Base-by-base conservation (phyloP, 2,113 vertebrate genomes). In the Neodontobutis hainanensis region DNA sequence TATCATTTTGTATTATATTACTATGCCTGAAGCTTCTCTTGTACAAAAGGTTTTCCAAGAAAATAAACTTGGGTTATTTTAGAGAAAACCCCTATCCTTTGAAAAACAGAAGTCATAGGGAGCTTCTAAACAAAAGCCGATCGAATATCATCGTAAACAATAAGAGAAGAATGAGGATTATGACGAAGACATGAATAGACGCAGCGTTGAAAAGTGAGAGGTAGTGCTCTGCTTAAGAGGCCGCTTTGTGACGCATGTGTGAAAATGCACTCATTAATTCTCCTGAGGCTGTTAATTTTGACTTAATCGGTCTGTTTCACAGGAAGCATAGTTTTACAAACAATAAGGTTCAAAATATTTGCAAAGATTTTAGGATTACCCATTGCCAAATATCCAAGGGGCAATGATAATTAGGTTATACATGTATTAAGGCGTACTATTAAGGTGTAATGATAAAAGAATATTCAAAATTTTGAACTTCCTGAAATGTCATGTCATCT, bases 71-170 rank as follows among this genome's bases (percentile, higher is more conserved):
- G 6, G 58, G 44, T 82, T 70, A 75, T 38, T n/a, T 14, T 0
- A 15, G 15, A 63, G 48, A 60, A 75, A 53, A 76, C 49, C 60
- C 80, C 70, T 77, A 70, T 81, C 82, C 70, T 81, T 61, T 69
- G 46, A 80, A 70, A 50, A 3, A 8, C 12, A 50, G 48, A 61
- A 52, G 44, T 76, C 69, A 10, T 45, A 68, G 36, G 61, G 61
- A 44, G 69, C 46, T 55, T 51, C 61, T 53, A 52, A 83, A 83
- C 71, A 77, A 42, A 70, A 61, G 6, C 40, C 10, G 74, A 78
- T 86, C 68, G 42, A 63, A 78, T 75, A 12, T 70, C 66, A 11
- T 27, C 2, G 38, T 49, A 16, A 68, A 75, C 63, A 79, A 70
- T 35, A 56, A 15, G 14, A 11, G 4, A 35, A 34, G 35, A 65